Evolutionary conservation across 2,797 vertebrate genomes (phyloP), one percentile per base, ranked within the genome.

Genomic region (Rhinogobio ventralis): DNA sequence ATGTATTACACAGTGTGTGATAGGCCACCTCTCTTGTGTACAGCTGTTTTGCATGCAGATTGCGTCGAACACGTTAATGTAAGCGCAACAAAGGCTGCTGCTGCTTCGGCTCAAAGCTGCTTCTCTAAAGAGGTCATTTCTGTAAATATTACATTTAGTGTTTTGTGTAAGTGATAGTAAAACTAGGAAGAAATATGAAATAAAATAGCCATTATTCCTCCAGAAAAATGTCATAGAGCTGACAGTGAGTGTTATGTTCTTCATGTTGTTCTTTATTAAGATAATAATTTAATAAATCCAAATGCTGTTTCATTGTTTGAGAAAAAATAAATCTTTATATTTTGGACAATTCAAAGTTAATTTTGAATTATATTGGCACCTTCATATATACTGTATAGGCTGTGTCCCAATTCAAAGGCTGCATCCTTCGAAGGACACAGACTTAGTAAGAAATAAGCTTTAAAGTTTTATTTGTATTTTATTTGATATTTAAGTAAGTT

Each of bases 51-150:
- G 55, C 33, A 60, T 42, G 36, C 23, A 77, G 36, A n/a, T 13
- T 0, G 74, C 55, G 51, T 75, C 30, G 23, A 75, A 55, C 7
- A 0, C 8, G 0, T 77, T 14, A 60, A 25, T 42, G 53, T 9
- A 19, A 60, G 14, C 8, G 7, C 53, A 42, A 25, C 51, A 76
- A 39, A 76, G 53, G 36, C 20, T 17, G 53, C 53, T 73, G 25
- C 71, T 76, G 53, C 5, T 60, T 60, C 53, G 17, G 36, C 53
- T 60, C 23, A 77, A 60, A 77, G 36, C 74, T 60, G 51, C 53
- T 25, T 42, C 23, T 60, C 74, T 10, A 77, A 60, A 39, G 1
- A 60, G 53, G 53, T 25, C 2, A 42, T 55, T 55, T 75, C 11
- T 55, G 30, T 75, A n/a, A 36, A 36, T 36, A 23, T n/a, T 55